Evolutionary conservation across 2,888 invertebrate genomes (phyloP).

Genomic region (Mythimna impura): DNA sequence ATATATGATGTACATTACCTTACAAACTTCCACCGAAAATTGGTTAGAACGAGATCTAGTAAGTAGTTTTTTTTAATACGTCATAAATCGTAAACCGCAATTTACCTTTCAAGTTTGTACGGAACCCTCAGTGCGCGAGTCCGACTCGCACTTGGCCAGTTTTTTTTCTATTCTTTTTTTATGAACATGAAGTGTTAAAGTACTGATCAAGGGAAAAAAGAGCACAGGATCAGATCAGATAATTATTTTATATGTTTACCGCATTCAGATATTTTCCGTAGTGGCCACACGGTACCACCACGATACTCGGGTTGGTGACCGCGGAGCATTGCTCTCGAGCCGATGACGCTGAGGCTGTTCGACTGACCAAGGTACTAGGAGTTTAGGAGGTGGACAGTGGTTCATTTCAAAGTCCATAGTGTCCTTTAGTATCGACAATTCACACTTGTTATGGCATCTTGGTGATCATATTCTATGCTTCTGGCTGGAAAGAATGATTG

Average conservation of each 20-base stretch:
- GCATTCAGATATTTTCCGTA: conserved; percentile 25
- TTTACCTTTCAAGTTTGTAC: too few species aligned
- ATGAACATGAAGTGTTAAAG: too few species aligned
- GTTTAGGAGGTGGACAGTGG: neutral
- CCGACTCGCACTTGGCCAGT: too few species aligned
- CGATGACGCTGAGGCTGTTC: conserved; percentile 6
- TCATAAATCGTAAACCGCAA: too few species aligned
- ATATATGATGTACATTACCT: too few species aligned
- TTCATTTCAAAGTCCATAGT: neutral
- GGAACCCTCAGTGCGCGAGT: too few species aligned
- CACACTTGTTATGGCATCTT: neutral
- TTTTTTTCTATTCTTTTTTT: too few species aligned
- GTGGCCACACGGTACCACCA: conserved; percentile 11
- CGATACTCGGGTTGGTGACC: conserved; percentile 45
- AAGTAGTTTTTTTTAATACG: too few species aligned
- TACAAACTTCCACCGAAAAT: too few species aligned
- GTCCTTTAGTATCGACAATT: neutral
- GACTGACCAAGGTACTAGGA: conserved; percentile 21
- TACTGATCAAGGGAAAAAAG: too few species aligned
- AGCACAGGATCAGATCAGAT: neutral
- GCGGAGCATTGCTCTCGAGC: conserved; percentile 45
- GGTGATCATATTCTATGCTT: neutral
- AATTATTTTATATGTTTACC: conserved; percentile 21
- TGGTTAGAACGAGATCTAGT: too few species aligned
- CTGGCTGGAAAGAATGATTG: neutral